phyloP scores from a whole-genome alignment of 2,113 vertebrate genomes.

The Charina bottae region DNA sequence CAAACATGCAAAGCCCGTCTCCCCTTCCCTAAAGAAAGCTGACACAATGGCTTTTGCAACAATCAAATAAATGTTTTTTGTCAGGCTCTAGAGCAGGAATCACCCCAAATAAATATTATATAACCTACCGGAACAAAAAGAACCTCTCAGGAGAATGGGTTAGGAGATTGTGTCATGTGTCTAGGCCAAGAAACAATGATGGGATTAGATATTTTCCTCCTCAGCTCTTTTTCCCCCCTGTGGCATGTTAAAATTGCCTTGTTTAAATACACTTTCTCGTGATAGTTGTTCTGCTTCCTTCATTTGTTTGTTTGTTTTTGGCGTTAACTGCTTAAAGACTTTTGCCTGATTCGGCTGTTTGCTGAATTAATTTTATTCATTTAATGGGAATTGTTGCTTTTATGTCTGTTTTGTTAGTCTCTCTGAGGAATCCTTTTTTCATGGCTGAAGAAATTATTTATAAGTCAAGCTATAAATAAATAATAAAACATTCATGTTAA shows the following conservation, averaged over 20 bases:
- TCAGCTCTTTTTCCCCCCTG: not conserved
- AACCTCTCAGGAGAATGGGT: not conserved
- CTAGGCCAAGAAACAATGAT: not conserved
- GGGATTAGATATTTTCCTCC: not conserved
- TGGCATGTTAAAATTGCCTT: not conserved
- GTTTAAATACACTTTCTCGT: not conserved
- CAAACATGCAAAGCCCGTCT: not conserved
- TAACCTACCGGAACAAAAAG: not conserved
- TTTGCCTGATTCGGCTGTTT: not conserved
- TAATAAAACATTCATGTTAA: not conserved
- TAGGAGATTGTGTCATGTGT: not conserved
- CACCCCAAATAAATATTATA: not conserved
- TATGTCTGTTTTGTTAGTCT: not conserved
- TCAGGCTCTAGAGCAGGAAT: not conserved
- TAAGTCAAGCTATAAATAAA: not conserved
- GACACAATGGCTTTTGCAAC: not conserved
- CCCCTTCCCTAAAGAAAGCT: not conserved
- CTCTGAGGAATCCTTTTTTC: not conserved
- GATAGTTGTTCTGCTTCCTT: not conserved
- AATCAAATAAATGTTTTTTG: not conserved
- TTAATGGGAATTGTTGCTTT: conserved; percentile 1
- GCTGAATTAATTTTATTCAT: not conserved
- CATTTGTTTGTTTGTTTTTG: not conserved
- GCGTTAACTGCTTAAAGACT: not conserved
- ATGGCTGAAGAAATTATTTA: not conserved